Percentiles rank a stretch among this genome's conserved stretches.
Conservation (phyloP, 2,113 vertebrate genomes). For the Anhinga anhinga region DNA sequence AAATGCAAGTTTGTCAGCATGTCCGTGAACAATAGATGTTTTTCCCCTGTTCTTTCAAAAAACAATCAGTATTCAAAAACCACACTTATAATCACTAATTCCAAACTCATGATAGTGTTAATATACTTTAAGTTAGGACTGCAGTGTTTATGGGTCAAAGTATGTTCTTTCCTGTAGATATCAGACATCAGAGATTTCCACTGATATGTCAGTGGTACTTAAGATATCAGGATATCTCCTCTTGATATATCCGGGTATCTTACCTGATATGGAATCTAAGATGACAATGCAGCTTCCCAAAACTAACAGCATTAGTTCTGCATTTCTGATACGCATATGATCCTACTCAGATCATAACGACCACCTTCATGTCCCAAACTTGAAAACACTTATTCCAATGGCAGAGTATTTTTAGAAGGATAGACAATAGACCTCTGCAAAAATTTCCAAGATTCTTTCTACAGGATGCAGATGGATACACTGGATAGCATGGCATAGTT, state of each 20-base stretch:
- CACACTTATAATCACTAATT: background rate
- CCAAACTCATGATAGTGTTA: background rate
- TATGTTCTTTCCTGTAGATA: background rate
- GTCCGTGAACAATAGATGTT: accelerated
- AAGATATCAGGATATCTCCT: background rate
- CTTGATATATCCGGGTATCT: background rate
- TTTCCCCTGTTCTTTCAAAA: background rate
- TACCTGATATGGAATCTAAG: background rate
- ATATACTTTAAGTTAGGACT: background rate
- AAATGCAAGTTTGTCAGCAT: background rate
- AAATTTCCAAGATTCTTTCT: background rate
- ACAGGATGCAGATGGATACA: background rate
- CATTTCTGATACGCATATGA: background rate
- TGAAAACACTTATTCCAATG: background rate
- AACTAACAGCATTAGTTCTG: background rate
- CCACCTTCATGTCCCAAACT: background rate
- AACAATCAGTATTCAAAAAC: background rate
- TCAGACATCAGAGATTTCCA: background rate
- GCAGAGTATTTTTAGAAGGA: background rate
- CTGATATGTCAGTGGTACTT: background rate
- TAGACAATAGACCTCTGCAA: background rate
- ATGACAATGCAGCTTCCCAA: background rate
- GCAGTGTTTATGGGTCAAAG: background rate
- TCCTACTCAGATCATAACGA: background rate
- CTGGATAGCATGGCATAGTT: background rate